phyloP scores from a whole-genome alignment of 2,888 invertebrate genomes.

The Opisthograptis luteolata region DNA sequence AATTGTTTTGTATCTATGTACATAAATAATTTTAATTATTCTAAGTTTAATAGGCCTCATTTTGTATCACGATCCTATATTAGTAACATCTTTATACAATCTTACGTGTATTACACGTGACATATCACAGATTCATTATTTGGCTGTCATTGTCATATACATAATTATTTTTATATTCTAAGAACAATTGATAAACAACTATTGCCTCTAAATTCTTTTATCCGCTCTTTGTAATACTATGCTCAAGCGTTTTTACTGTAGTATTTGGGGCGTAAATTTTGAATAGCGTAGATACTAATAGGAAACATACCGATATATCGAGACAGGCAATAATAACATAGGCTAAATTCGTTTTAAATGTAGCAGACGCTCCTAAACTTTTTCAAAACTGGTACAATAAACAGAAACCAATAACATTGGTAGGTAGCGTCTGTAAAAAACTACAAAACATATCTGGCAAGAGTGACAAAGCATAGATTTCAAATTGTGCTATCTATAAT shows the following conservation, averaged over 20 bases:
- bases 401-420: no score
- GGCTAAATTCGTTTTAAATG: not conserved
- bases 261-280: no score
- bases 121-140: constrained; percentile 39
- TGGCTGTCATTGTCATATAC: constrained; percentile 30
- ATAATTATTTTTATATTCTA: no score
- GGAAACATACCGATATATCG: not conserved
- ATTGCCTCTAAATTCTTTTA: no score
- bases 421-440: no score
- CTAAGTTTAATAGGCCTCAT: constrained; percentile 19
- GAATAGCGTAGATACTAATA: no score
- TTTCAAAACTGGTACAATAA: no score
- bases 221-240: no score
- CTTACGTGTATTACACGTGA: constrained; percentile 24
- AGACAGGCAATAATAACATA: no score
- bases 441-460: not conserved
- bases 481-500: not conserved
- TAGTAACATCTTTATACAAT: constrained; percentile 16
- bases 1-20: not conserved
- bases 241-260: no score
- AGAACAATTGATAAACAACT: no score
- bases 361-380: not conserved
- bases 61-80: constrained; percentile 27
- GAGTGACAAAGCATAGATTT: not conserved
- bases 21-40: constrained; percentile 2